These are phyloP conservation scores for Sebastes aleutianus DNA, from an alignment of 2,797 vertebrate genomes.

Conservation along the genomic window DNA sequence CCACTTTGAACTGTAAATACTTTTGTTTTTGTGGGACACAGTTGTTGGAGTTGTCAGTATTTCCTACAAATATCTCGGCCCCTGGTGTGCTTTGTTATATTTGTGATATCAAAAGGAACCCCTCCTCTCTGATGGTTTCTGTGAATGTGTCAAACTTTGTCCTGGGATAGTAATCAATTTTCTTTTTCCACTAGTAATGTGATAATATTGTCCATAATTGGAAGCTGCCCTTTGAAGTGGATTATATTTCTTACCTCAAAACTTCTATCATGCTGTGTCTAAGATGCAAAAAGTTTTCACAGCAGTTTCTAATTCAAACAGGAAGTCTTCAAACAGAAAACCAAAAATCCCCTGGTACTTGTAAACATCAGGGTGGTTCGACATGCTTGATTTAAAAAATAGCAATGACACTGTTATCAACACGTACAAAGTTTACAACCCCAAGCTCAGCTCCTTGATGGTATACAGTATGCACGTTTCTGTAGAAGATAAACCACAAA, in stretches of 20 bases:
- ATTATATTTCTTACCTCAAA: background rate
- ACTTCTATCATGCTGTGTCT: background rate
- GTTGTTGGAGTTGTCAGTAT: background rate
- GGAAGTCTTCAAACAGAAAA: background rate
- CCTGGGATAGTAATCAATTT: background rate
- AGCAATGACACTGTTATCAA: background rate
- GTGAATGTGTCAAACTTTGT: background rate
- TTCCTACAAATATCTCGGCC: slow-evolving; percentile 9
- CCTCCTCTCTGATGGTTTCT: background rate
- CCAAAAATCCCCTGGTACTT: background rate
- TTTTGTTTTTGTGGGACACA: background rate
- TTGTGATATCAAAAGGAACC: background rate
- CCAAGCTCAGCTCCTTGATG: background rate
- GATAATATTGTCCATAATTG: background rate
- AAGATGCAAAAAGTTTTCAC: background rate
- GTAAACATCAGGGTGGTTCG: background rate
- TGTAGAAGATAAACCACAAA: background rate
- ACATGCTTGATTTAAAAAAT: background rate
- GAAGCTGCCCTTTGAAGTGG: slow-evolving; percentile 7
- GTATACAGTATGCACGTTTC: background rate
- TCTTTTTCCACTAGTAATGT: background rate
- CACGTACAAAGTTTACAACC: background rate
- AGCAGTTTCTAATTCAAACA: background rate
- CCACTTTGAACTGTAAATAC: background rate
- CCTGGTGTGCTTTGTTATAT: slow-evolving; percentile 1